phyloP scores from a whole-genome alignment of 2,113 vertebrate species.

The Cromileptes altivelis region DNA sequence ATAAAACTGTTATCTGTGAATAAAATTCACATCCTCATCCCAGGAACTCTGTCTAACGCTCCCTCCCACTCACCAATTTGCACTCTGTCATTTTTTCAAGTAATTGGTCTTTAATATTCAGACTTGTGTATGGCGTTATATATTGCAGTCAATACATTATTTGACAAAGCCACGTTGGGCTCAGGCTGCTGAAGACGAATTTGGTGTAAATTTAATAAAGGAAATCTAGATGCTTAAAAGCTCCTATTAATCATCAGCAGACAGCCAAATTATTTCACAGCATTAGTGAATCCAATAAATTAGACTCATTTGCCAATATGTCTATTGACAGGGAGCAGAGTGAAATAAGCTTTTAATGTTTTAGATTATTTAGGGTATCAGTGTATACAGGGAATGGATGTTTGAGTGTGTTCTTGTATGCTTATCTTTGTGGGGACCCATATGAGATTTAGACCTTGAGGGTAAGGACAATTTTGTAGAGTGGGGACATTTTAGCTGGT shows the following conservation, averaged over 20 bases:
- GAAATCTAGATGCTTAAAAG: constrained; percentile 69
- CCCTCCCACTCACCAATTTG: constrained; percentile 39
- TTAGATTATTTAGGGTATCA: constrained; percentile 45
- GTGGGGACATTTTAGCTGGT: constrained; percentile 4
- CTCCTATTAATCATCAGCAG: constrained; percentile 73
- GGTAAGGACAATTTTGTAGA: neutral
- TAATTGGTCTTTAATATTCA: constrained; percentile 68
- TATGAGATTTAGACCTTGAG: neutral
- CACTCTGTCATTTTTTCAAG: constrained; percentile 42
- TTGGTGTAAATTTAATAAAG: constrained; percentile 74
- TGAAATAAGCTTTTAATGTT: constrained; percentile 61
- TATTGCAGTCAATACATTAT: constrained; percentile 67
- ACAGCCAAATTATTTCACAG: constrained; percentile 70
- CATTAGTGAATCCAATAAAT: constrained; percentile 73
- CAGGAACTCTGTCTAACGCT: constrained; percentile 7
- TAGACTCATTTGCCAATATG: constrained; percentile 71
- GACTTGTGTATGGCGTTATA: constrained; percentile 44
- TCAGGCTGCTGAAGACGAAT: constrained; percentile 56
- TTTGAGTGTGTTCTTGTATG: neutral
- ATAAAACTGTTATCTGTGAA: constrained; percentile 23
- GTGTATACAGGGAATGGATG: neutral
- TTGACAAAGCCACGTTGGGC: constrained; percentile 61
- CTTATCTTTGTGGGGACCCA: neutral
- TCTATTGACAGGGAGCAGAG: constrained; percentile 64
- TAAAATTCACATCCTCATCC: constrained; percentile 10